These are phyloP conservation scores for Chelonoidis abingdonii DNA, from an alignment of 2,113 vertebrate species.

Conservation along the genomic window DNA sequence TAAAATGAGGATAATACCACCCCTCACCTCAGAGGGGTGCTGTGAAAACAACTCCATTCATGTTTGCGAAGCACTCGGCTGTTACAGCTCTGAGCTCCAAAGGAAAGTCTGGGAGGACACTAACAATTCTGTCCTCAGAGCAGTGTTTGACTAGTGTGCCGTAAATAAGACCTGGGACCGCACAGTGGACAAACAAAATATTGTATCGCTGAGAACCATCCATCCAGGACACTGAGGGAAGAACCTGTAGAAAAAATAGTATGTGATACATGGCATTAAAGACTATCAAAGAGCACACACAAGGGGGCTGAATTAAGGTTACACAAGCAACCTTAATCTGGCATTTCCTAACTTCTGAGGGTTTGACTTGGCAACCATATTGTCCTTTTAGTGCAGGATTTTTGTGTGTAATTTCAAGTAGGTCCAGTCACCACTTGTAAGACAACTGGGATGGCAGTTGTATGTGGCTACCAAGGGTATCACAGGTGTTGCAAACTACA, in stretches of 20 bases:
- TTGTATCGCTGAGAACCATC: not conserved
- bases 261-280: not conserved
- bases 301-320: not conserved
- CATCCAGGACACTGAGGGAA: fast-evolving
- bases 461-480: not conserved
- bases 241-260: not conserved
- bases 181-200: not conserved
- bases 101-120: slow-evolving; percentile 55
- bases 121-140: slow-evolving; percentile 51
- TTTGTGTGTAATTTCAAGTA: slow-evolving; percentile 16
- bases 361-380: slow-evolving; percentile 46
- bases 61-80: slow-evolving; percentile 41
- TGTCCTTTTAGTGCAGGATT: not conserved
- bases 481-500: fast-evolving
- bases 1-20: not conserved
- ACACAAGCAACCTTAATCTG: slow-evolving; percentile 1
- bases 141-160: not conserved
- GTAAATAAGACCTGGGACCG: slow-evolving; percentile 52
- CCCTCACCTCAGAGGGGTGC: not conserved
- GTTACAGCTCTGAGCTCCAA: slow-evolving; percentile 16
- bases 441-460: not conserved
- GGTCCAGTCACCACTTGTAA: slow-evolving; percentile 36
- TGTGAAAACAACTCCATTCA: not conserved
- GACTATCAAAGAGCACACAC: not conserved
- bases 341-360: slow-evolving; percentile 54